These are phyloP conservation scores for Chaetops frenatus DNA, from an alignment of 2,113 vertebrate species.

Conservation along the genomic window DNA sequence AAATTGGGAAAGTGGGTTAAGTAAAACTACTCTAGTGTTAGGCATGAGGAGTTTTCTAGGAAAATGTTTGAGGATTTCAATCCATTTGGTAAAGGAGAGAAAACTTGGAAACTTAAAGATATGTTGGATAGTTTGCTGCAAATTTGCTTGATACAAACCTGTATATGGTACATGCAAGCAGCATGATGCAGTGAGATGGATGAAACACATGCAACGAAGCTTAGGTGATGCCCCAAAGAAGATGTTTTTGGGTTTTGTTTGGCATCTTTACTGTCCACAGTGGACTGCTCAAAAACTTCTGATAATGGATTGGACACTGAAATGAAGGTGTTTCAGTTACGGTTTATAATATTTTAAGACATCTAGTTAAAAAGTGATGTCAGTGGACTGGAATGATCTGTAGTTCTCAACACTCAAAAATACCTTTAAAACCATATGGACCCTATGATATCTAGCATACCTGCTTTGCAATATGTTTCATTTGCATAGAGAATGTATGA, in stretches of 20 bases:
- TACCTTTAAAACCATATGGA: background rate
- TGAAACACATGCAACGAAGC: background rate
- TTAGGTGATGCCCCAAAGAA: background rate
- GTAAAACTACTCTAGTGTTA: background rate
- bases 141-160: background rate
- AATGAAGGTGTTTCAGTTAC: background rate
- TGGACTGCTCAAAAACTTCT: background rate
- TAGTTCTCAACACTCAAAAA: background rate
- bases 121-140: background rate
- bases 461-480: background rate
- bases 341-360: background rate
- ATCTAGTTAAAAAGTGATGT: background rate
- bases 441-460: background rate
- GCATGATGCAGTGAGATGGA: background rate
- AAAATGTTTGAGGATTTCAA: background rate
- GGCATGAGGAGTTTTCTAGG: background rate
- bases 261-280: background rate
- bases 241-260: accelerated
- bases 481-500: background rate
- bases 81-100: background rate
- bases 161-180: background rate
- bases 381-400: background rate
- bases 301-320: background rate
- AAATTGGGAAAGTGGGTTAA: background rate
- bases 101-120: background rate